Evolutionary conservation across 1,140 invertebrate species (phyloP).

Genomic region (Drosophila punjabiensis): DNA sequence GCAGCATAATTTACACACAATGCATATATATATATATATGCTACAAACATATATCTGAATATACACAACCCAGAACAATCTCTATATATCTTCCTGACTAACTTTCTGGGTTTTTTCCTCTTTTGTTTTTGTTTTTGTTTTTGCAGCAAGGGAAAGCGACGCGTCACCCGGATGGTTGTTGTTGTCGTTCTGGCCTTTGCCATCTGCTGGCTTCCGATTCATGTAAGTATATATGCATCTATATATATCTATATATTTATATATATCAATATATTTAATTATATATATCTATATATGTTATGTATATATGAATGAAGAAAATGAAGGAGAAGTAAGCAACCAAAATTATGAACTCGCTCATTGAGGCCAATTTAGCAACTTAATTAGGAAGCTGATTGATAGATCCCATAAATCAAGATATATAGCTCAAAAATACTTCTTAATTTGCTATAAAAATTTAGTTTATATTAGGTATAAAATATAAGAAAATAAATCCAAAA

Average conservation of each 20-base stretch:
- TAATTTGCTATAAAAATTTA: not conserved
- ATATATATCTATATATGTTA: not conserved
- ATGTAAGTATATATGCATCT: constrained; percentile 87
- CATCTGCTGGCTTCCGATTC: constrained; percentile 97
- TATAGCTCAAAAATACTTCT: too few relatives aligned
- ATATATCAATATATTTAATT: too few relatives aligned
- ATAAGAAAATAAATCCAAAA: too few relatives aligned
- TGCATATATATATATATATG: not conserved
- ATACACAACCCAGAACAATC: not conserved
- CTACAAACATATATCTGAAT: not conserved
- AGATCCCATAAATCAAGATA: not conserved
- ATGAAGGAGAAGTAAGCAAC: not conserved
- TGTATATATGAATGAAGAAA: not conserved
- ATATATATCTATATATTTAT: not conserved
- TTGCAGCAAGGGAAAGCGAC: constrained; percentile 92
- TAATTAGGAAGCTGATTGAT: not conserved
- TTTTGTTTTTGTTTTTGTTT: not conserved
- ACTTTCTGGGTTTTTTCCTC: not conserved
- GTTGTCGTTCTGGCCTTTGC: constrained; percentile 98
- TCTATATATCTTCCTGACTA: constrained; percentile 3
- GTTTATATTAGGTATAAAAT: not conserved
- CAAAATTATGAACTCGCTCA: not conserved
- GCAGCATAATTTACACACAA: constrained; percentile 35
- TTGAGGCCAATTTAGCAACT: not conserved
- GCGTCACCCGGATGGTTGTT: constrained; percentile 97